Conservation (phyloP, 2,113 vertebrate species). For the Montifringilla adamsi region DNA sequence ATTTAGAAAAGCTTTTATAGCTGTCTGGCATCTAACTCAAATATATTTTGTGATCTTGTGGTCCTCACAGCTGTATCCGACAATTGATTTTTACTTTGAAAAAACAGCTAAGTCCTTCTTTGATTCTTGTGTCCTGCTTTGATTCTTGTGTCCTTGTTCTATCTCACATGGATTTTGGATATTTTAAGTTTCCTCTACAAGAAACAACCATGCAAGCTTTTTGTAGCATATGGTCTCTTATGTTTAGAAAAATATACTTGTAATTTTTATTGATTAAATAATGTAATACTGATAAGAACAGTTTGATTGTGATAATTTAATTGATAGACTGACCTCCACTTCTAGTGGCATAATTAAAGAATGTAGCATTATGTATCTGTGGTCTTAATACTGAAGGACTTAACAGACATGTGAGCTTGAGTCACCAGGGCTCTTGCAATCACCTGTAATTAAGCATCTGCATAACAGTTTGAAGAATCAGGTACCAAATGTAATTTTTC, state of each 20-base stretch:
- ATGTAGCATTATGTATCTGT: not conserved
- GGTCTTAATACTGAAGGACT: not conserved
- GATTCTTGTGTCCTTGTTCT: not conserved
- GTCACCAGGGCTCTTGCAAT: not conserved
- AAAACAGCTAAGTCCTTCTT: conserved; percentile 14
- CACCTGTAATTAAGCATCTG: not conserved
- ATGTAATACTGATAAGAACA: not conserved
- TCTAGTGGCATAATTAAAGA: not conserved
- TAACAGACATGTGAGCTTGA: not conserved
- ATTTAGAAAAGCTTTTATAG: not conserved
- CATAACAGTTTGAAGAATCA: not conserved
- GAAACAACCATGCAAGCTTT: not conserved
- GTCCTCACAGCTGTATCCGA: not conserved
- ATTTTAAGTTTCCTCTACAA: not conserved
- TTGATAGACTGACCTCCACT: not conserved
- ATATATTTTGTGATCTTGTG: not conserved
- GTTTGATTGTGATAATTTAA: not conserved
- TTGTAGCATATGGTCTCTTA: not conserved
- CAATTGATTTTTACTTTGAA: conserved; percentile 25
- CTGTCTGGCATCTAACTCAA: not conserved
- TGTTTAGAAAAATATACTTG: not conserved
- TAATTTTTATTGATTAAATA: not conserved
- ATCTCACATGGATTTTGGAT: not conserved
- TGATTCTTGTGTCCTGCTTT: conserved; percentile 1
- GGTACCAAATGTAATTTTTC: not conserved